phyloP scores from a whole-genome alignment of 1,140 invertebrate species.

The Tribolium madens region DNA sequence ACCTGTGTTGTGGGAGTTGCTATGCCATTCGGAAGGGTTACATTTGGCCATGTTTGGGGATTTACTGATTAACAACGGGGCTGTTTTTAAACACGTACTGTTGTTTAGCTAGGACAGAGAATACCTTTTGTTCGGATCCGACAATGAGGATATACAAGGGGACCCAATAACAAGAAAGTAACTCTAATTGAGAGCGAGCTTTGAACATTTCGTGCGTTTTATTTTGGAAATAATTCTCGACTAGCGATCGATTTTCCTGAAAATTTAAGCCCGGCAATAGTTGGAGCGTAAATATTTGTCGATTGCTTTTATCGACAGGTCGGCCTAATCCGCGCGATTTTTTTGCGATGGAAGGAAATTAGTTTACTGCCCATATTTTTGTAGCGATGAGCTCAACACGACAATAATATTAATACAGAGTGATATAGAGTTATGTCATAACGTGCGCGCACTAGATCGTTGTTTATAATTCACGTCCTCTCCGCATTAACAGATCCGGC shows the following conservation, averaged over 20 bases:
- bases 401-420: constrained; percentile 34
- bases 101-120: constrained; percentile 15
- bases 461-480: constrained; percentile 31
- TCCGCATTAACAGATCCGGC: constrained; percentile 33
- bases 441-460: neutral
- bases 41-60: constrained; percentile 43
- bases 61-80: constrained; percentile 26
- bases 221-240: neutral
- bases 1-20: constrained; percentile 48
- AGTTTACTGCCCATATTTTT: constrained; percentile 29
- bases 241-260: neutral
- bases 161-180: neutral
- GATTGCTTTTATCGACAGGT: constrained; percentile 35
- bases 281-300: constrained; percentile 25
- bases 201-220: neutral
- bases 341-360: constrained; percentile 21
- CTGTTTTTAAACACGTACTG: constrained; percentile 21
- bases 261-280: constrained; percentile 7
- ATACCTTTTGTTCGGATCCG: constrained; percentile 11
- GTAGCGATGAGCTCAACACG: constrained; percentile 23
- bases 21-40: constrained; percentile 40
- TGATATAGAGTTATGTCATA: constrained; percentile 31
- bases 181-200: neutral
- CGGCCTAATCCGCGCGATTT: constrained; percentile 11
- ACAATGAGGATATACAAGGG: constrained; percentile 5